Percentiles rank a stretch among this genome's conserved stretches.
phyloP scores from a whole-genome alignment of 2,888 invertebrate species.

The Deilephila porcellus region DNA sequence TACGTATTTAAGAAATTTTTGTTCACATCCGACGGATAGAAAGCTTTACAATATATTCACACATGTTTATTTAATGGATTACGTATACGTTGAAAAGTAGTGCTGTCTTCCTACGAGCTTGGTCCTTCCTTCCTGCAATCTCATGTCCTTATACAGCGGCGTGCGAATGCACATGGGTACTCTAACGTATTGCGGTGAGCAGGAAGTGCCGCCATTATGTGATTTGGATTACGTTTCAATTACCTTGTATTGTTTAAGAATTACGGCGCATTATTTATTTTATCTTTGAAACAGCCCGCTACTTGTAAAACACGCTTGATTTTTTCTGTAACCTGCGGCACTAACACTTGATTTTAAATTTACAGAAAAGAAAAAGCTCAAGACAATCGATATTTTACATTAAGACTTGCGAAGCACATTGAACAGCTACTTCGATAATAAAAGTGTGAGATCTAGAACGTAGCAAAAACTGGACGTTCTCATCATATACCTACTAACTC shows the following conservation, averaged over 20 bases:
- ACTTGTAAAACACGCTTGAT: no score
- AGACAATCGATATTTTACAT: neutral
- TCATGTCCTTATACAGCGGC: conserved; percentile 3
- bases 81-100: neutral
- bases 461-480: neutral
- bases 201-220: conserved; percentile 11
- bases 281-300: neutral
- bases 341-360: no score
- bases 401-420: no score
- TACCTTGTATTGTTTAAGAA: neutral
- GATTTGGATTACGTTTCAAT: neutral
- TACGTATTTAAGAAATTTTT: conserved; percentile 6
- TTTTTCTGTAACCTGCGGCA: no score
- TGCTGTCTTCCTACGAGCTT: neutral
- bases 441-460: conserved; percentile 8
- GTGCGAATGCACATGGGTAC: neutral
- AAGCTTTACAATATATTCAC: conserved; percentile 1
- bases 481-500: conserved; percentile 17
- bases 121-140: conserved; percentile 9
- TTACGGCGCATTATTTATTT: neutral
- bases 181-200: no score
- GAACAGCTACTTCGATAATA: neutral
- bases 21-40: conserved; percentile 19
- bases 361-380: neutral
- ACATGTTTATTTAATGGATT: neutral